Base-by-base conservation (phyloP, 2,797 vertebrate genomes). In the Crypturellus tataupa region DNA sequence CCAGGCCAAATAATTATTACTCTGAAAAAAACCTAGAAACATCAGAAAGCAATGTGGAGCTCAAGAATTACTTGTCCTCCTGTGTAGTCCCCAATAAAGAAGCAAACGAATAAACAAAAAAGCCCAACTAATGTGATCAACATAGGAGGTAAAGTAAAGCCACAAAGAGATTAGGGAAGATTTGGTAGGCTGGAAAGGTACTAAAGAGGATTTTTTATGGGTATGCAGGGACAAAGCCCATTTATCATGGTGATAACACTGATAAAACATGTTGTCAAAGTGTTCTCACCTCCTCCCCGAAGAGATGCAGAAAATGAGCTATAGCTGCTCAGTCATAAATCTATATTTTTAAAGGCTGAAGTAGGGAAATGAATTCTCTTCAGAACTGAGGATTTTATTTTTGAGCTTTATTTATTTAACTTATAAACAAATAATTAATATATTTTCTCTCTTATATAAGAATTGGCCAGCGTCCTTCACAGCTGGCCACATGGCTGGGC, bases 391-490 rank as follows among this genome's bases (percentile, higher is more conserved):
- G 90, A 81, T 87, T 97, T 97, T 97, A 96, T 97, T 97, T 97
- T 96, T 96, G 78, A 94, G 88, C 94, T 85, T 97, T 98, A 98
- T 98, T 98, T 98, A 98, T 98, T 98, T 97, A 97, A 97, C 92
- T 98, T 97, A 97, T 96, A 95, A 77, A 81, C 75, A 96, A 96
- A 96, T 97, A 80, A 92, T 97, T 98, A 97, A 97, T 98, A 97
- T 97, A 97, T 95, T 94, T 87, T 96, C 87, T 94, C 70, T 94
- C 63, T 92, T 90, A 86, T 83, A 49, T 95, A 94, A 1, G 4
- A 91, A 78, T 82, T 92, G 94, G 90, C 62, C 83, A 92, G 58
- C 76, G 82, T 91, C 64, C 90, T 95, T 95, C 59, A 80, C 89
- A 89, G 90, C 47, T 76, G 63, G 80, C 85, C 59, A 37, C 12